Evolutionary conservation across 2,113 vertebrate genomes (phyloP).

Genomic region (Phoenicopterus ruber): DNA sequence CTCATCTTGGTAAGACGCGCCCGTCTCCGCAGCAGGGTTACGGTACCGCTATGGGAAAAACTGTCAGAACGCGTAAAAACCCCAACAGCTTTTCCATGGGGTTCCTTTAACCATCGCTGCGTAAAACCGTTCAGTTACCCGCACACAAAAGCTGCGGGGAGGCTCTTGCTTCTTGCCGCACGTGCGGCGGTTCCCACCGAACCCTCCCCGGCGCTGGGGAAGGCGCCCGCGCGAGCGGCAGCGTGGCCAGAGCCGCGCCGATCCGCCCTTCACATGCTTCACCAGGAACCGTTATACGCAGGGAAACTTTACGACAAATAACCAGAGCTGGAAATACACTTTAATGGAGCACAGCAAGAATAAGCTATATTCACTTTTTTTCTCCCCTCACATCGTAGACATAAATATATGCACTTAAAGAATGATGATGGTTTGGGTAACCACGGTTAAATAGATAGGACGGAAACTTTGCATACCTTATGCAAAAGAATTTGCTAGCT

Average conservation of each 20-base stretch:
- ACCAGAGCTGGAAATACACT: background rate
- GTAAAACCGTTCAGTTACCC: rapidly evolving
- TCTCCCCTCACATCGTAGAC: background rate
- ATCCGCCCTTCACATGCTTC: rapidly evolving
- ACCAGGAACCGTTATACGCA: background rate
- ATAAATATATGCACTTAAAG: background rate
- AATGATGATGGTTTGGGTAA: background rate
- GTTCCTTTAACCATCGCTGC: background rate
- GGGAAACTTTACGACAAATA: background rate
- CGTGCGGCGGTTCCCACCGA: rapidly evolving
- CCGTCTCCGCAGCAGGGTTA: background rate
- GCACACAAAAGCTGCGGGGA: background rate
- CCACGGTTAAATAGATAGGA: background rate
- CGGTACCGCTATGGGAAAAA: background rate
- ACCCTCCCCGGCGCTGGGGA: background rate
- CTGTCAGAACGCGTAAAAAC: rapidly evolving
- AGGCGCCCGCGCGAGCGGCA: background rate
- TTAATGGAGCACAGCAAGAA: background rate
- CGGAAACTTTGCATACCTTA: background rate
- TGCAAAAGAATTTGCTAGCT: background rate
- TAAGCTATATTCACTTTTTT: background rate
- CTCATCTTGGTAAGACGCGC: rapidly evolving
- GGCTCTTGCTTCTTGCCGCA: background rate
- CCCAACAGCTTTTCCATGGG: background rate
- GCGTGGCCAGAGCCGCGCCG: background rate